Base-by-base conservation (phyloP, 1,140 invertebrate genomes). In the Gonioctena quinquepunctata region DNA sequence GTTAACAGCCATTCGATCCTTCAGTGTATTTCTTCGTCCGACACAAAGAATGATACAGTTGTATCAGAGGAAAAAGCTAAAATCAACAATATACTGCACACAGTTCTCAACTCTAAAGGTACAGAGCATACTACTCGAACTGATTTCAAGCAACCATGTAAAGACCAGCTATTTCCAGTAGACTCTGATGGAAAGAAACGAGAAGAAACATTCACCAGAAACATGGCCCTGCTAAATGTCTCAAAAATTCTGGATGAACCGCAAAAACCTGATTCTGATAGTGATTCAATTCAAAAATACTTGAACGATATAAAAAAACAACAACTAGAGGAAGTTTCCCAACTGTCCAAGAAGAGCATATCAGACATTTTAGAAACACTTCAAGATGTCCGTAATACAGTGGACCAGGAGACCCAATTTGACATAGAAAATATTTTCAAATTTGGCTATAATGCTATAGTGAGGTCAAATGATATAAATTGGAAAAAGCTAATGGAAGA, bases 391-490 rank as follows among this genome's bases (percentile, higher is more conserved):
- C n/a, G n/a, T n/a, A 25, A 67, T 42, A 64, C 60, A 26, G 28
- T 68, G 8, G 60, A 61, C 21, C 2, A 54, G 13, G 8, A 18
- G 26, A 66, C 48, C 7, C 18, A 71, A 11, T 25, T 16, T 33
- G 5, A 57, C 60, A 27, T 73, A 18, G 75, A 77, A 61, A 66
- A 80, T 66, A 74, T 82, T 13, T 82, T 82, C 68, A 54, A 54
- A 59, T 2, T 69, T 27, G 76, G 75, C 6, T 81, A 78, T 61
- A 65, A 77, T 18, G 54, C 49, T 3, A 59, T 68, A 26, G 54
- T 67, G 0, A 21, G 21, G 11, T 63, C 28, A 42, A 71, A 73
- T 65, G 68, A 69, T 21, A 19, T 27, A 19, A 66, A 61, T 26
- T 71, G 42, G 42, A 63, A 26, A 18, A 13, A 4, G 21, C 6